Evolutionary conservation across 2,888 invertebrate genomes (phyloP).

Genomic region (Mamestra brassicae): DNA sequence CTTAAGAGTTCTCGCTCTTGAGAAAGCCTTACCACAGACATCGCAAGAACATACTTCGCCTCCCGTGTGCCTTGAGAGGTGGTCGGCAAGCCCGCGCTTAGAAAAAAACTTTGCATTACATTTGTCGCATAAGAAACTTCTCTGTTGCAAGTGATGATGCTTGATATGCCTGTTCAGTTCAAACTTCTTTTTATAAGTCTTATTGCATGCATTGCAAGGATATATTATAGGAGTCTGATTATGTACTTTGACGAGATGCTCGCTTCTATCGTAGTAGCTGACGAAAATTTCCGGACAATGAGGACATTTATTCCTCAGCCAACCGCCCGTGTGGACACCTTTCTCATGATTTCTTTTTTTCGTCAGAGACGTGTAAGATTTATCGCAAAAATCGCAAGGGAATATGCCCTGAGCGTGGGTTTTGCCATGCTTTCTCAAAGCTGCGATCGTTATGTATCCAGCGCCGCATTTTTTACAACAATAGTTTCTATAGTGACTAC

Average conservation of each 20-base stretch:
- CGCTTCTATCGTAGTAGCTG: conserved; percentile 86
- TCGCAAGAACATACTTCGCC: conserved; percentile 80
- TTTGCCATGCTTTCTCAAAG: conserved; percentile 86
- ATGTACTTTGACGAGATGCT: conserved; percentile 84
- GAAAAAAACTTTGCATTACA: conserved; percentile 87
- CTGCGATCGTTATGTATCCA: conserved; percentile 86
- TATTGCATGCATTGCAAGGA: conserved; percentile 87
- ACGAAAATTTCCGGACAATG: conserved; percentile 87
- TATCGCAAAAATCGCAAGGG: conserved; percentile 89
- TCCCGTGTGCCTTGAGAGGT: conserved; percentile 81
- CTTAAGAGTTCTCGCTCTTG: conserved; percentile 79
- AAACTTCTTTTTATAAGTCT: conserved; percentile 86
- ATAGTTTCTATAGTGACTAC: conserved; percentile 87
- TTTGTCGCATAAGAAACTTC: conserved; percentile 83
- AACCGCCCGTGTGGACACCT: conserved; percentile 87
- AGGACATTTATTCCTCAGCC: conserved; percentile 87
- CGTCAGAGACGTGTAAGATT: conserved; percentile 88
- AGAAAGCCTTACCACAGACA: conserved; percentile 83
- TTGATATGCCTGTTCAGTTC: conserved; percentile 86
- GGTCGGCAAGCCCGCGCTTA: conserved; percentile 84
- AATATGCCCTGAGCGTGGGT: conserved; percentile 89
- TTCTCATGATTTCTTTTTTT: conserved; percentile 87
- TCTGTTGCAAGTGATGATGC: conserved; percentile 86
- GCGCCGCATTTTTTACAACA: conserved; percentile 87
- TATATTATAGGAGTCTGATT: conserved; percentile 81